Base-by-base conservation (phyloP, 2,113 vertebrate genomes). In the Recurvirostra avosetta region DNA sequence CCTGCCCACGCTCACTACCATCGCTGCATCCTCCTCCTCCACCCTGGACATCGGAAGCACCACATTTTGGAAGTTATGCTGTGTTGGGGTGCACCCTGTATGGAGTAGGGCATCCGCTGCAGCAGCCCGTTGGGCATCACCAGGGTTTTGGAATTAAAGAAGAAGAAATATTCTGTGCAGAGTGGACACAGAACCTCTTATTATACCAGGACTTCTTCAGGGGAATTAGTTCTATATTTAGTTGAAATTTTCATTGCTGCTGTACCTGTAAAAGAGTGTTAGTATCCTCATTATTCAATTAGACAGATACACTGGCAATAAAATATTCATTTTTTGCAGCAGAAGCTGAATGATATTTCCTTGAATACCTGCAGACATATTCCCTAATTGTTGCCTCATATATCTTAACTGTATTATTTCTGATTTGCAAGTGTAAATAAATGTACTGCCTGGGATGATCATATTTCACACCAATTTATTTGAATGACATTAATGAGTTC, bases 381-480 rank as follows among this genome's bases (percentile, higher is more conserved):
- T 90, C 90, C 84, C 72, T 97, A 97, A 97, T 96, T 97, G 96
- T 94, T 84, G 92, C 86, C 93, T 96, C 92, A 29, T 96, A 52
- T 92, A 91, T 94, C 92, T 92, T 72, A 49, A 82, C 81, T 62
- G 81, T 63, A 79, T 96, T 96, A 95, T 86, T 96, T 85, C 93
- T 71, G 88, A 96, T 97, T 97, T 96, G 94, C 72, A 53, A 96
- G 92, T 96, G 96, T 96, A 97, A 97, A 97, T 96, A 97, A 96
- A 94, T 73, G 91, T n/a, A 58, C 92, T 95, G 79, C 92, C 92
- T 16, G 68, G 94, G 90, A 96, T 58, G 90, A 94, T 97, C 95
- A 18, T 95, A 96, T 96, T 97, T 97, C 96, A 97, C 94, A 90
- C 97, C 95, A 96, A 97, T 97, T 97, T 97, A 88, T 96, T 96